Evolutionary conservation across 2,888 invertebrate species (phyloP), one percentile per base, ranked within the genome.

Genomic region (Heliothis peltigera): DNA sequence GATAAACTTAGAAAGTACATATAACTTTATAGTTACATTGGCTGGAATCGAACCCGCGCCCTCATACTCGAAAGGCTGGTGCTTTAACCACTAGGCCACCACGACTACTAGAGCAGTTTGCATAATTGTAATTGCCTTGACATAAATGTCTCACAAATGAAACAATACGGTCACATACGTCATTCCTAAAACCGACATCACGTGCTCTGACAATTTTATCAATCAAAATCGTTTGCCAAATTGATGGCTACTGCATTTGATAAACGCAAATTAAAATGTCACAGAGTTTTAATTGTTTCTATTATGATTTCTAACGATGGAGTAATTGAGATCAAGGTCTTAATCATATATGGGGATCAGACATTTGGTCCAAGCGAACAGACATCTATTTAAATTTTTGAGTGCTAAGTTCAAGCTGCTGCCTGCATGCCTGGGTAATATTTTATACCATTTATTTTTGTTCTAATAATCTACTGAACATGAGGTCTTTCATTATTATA

Each of bases 271-370:
- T 57, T 15, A 32, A 10, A 44, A 18, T 17, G 32, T 48, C 12
- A 32, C 8, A 68, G n/a, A 25, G 32, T 59, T 46, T 35, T 35
- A 19, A 54, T 65, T 18, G 22, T 1, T 32, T 59, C 35, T 25
- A 52, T 70, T 47, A n/a, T 52, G 57, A 64, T 69, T 57, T 52
- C 17, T 28, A 39, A 19, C 15, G 35, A 12, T 44, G 17, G 2
- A 46, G 12, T 64, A 18, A 48, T 72, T 71, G 52, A 57, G 56
- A 18, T 32, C 22, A n/a, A 65, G 43, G 19, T 49, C 39, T 67
- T 39, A 42, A 48, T 53, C 10, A 44, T 19, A 25, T 25, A 64
- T 12, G 28, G 35, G 17, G 15, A 19, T 1, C 18, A 8, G 35
- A 48, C 35, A 17, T n/a, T 48, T 22, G 32, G 4, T 15, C 3